phyloP scores from a whole-genome alignment of 2,113 vertebrate genomes.

The Cheirogaleus medius region DNA sequence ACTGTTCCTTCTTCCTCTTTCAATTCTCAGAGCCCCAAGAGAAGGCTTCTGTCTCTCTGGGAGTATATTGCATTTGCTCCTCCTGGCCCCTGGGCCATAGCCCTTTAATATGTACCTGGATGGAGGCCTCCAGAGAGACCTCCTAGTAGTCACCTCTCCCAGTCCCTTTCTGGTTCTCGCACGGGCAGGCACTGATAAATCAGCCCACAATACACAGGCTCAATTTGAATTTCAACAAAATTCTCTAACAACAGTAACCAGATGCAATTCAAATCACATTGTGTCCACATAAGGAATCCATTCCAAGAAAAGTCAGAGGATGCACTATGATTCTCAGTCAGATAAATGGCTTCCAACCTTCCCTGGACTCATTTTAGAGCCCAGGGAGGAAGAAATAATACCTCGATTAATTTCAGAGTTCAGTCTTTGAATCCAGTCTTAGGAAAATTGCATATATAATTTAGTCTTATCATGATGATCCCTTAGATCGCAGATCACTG shows the following conservation, averaged over 20 bases:
- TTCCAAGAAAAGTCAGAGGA: constrained; percentile 56
- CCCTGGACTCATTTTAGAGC: background rate
- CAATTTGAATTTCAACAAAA: constrained; percentile 60
- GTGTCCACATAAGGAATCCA: constrained; percentile 69
- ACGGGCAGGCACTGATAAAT: constrained; percentile 23
- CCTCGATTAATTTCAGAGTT: constrained; percentile 28
- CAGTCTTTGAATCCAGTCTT: background rate
- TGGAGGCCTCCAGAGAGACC: accelerated
- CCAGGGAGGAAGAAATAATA: constrained; percentile 42
- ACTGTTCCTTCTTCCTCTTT: background rate
- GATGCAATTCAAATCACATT: constrained; percentile 58
- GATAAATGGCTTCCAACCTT: constrained; percentile 46
- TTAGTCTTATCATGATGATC: background rate
- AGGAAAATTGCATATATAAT: background rate
- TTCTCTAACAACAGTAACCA: constrained; percentile 71
- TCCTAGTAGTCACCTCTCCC: background rate
- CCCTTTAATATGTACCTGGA: background rate
- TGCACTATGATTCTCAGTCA: constrained; percentile 35
- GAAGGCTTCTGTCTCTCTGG: background rate
- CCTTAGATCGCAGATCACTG: background rate
- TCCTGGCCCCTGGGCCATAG: background rate
- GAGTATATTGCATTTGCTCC: no score
- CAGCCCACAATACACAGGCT: background rate
- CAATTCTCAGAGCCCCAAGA: background rate
- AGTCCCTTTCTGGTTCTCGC: background rate